Evolutionary conservation across 2,113 vertebrate genomes (phyloP).

Genomic region (Dromiciops gliroides): DNA sequence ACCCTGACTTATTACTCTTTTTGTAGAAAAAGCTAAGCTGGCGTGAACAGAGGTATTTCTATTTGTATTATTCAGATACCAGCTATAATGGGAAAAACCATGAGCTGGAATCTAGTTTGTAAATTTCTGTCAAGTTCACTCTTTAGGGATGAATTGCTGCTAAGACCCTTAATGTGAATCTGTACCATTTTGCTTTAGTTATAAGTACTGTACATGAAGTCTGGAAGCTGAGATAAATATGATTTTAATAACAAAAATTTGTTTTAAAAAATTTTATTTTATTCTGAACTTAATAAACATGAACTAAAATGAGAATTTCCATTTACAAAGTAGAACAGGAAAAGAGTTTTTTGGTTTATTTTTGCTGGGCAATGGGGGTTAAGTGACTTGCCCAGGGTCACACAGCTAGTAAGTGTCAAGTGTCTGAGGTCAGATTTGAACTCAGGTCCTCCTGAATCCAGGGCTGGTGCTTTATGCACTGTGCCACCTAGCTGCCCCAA

Average conservation of each 20-base stretch:
- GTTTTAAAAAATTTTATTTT: neutral
- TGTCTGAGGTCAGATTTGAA: no score
- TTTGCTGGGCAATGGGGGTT: no score
- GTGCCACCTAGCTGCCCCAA: no score
- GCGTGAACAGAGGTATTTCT: conserved; percentile 63
- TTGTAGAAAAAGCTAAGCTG: conserved; percentile 65
- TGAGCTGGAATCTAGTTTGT: conserved; percentile 59
- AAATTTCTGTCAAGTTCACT: conserved; percentile 77
- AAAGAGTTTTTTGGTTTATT: no score
- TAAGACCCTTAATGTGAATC: conserved; percentile 71
- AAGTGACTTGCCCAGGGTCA: no score
- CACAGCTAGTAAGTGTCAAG: no score
- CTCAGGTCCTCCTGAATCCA: no score
- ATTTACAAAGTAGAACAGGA: neutral
- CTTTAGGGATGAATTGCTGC: conserved; percentile 82
- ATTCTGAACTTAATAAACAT: neutral
- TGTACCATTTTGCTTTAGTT: conserved; percentile 78
- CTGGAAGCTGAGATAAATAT: conserved; percentile 84
- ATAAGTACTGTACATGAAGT: conserved; percentile 75
- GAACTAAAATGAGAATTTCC: neutral
- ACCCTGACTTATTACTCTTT: conserved; percentile 62
- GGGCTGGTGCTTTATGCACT: no score
- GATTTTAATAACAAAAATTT: conserved; percentile 47
- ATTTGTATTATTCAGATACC: conserved; percentile 72
- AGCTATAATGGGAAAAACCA: conserved; percentile 71